Base-by-base conservation (phyloP, 2,113 vertebrate genomes). In the Felis chaus region DNA sequence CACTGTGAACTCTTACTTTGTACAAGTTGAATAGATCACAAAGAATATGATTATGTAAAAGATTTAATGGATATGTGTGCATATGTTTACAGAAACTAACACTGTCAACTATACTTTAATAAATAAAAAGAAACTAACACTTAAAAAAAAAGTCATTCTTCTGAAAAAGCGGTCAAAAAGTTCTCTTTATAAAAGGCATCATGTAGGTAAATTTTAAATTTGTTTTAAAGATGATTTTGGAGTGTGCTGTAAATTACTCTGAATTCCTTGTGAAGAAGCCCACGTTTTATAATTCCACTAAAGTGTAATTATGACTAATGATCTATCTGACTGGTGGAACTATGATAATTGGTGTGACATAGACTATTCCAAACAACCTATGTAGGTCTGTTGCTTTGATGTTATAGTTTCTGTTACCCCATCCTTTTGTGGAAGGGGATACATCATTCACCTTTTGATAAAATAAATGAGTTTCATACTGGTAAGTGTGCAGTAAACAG, bases 401-500 rank as follows among this genome's bases (percentile, higher is more conserved):
- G 93, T 76, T 96, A 87, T 96, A 69, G 89, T 96, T 68, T 96
- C 88, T 84, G 27, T 95, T 94, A 73, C 89, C 95, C 79, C 88
- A 80, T 94, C 93, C 92, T 96, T 98, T 98, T 89, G 86, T 80
- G 41, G 86, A 95, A 71, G 61, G 66, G 61, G 68, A 7, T 48
- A 7, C 27, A 36, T 95, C 95, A 73, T 93, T 84, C 95, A 94
- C 41, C 79, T 91, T 98, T 97, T 94, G 88, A 61, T 97, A 95
- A 89, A 95, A 61, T 94, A 94, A 97, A 83, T 66, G 79, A 65
- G 48, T 79, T 91, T 96, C 94, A 29, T 88, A 71, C 96, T 96
- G 97, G 95, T 87, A 85, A 89, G 53, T 68, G 3, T 74, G 15
- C 84, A 91, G 80, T 95, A 95, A 97, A 97, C 97, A 98, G 95